Base-by-base conservation (phyloP, 2,797 vertebrate species). In the Rhodeus uyekii region DNA sequence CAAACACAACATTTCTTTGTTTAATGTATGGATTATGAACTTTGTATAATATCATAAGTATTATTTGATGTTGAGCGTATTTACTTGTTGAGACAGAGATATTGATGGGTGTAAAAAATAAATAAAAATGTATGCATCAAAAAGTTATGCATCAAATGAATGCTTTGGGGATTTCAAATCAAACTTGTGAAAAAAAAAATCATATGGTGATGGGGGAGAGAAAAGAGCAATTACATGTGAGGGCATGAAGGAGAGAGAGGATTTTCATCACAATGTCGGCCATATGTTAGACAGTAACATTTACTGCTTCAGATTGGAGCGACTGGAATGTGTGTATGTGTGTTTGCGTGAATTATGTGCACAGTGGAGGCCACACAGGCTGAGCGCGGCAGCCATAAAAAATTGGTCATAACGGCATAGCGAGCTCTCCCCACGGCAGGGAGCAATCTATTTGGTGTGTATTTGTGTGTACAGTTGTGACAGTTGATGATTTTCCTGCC, bases 361-460 rank as follows among this genome's bases (percentile, higher is more conserved):
- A 39, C 55, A 80, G 55, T 55, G 68, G 80, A 89, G 82, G 76
- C 79, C 61, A 82, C 58, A 84, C 58, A 83, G 58, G 65, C 27
- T 58, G 39, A 83, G 83, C 64, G 36, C 84, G 75, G 87, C 73
- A 88, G 74, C 77, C 29, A 29, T 78, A 89, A 86, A 80, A 87
- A 87, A 90, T 86, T 80, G 75, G 82, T 84, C 77, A 60, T 83
- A 90, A 84, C 76, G 76, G 69, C 80, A 65, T 50, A 71, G 75
- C 85, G 39, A 77, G 36, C 50, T 67, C 46, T 63, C 68, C 58
- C 44, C 46, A 63, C 61, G 69, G 34, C 63, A 12, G 53, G 53
- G 55, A 80, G 42, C 65, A 72, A 83, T 78, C 75, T 79, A 67
- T 78, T 27, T 58, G 53, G 8, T 82, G 50, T 71, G 50, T 71